Evolutionary conservation across 2,113 vertebrate species (phyloP).

Genomic region (Nipponia nippon): DNA sequence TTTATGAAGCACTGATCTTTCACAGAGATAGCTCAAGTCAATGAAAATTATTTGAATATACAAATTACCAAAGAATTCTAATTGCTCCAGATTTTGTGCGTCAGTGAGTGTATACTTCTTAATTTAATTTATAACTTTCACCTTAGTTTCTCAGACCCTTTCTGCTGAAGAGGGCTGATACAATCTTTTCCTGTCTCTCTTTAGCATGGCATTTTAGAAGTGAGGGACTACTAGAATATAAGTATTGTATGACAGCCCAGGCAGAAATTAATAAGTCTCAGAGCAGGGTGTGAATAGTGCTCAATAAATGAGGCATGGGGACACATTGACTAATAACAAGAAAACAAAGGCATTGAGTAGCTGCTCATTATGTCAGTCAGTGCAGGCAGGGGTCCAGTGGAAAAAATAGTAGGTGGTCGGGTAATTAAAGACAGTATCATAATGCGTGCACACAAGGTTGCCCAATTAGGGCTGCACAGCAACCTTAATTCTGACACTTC

Average conservation of each 20-base stretch:
- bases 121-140: not conserved
- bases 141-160: not conserved
- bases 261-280: slow-evolving; percentile 43
- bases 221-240: not conserved
- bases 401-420: slow-evolving; percentile 40
- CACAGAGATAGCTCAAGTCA: not conserved
- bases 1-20: not conserved
- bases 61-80: not conserved
- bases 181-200: not conserved
- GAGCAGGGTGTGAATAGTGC: not conserved
- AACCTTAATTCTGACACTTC: slow-evolving; percentile 46
- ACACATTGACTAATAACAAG: slow-evolving; percentile 33
- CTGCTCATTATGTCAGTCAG: slow-evolving; percentile 53
- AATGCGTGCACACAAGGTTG: slow-evolving; percentile 30
- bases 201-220: not conserved
- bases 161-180: not conserved
- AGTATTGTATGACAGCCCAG: not conserved
- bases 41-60: not conserved
- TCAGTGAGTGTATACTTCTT: not conserved
- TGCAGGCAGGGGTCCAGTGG: slow-evolving; percentile 45
- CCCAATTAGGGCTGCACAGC: slow-evolving; percentile 53
- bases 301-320: slow-evolving; percentile 41
- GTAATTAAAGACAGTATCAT: slow-evolving; percentile 52
- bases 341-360: slow-evolving; percentile 52
- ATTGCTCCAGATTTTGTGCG: not conserved